Base-by-base conservation (phyloP, 1,140 invertebrate species). In the Drosophila mayri region DNA sequence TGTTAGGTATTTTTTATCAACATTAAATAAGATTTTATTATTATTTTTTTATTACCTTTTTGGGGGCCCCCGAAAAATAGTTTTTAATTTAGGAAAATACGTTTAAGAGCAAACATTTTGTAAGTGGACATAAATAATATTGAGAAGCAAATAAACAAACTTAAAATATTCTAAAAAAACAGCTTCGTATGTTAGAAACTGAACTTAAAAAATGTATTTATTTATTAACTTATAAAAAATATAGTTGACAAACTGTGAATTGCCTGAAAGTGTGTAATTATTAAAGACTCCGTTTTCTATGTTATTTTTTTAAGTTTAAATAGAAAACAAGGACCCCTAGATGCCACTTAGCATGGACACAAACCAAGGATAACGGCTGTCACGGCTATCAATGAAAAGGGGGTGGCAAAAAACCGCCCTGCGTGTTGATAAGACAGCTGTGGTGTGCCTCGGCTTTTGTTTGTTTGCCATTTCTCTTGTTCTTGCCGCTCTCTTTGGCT, bases 401-500 rank as follows among this genome's bases (percentile, higher is more conserved):
- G 81, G 81, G 81, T 84, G 81, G 81, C 58, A 79, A 59, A 38
- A 46, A 47, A 20, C 50, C 66, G 62, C 66, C 66, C 66, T 37
- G 32, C 49, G 20, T 18, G 22, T 58, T 66, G 66, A 70, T 70
- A 70, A 70, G 66, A 70, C 66, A 70, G 66, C 66, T 70, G 66
- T 66, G 55, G 55, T 37, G 50, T 54, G 32, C 44, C 47, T 40
- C 35, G 12, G 50, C 37, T 70, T 68, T 70, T 70, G 66, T 70
- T 70, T 70, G 66, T 66, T 70, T 70, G 66, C 66, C 62, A 70
- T 70, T 70, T 70, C 66, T 70, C 66, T 70, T 52, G 46, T 37
- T 70, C 66, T 66, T 54, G 47, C 47, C 62, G 61, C 60, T 44
- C 40, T 18, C 57, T 16, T 28, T 5, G 18, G 14, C 28, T n/a